Evolutionary conservation across 2,797 vertebrate species (phyloP).

Genomic region (Smutsia temminckii): DNA sequence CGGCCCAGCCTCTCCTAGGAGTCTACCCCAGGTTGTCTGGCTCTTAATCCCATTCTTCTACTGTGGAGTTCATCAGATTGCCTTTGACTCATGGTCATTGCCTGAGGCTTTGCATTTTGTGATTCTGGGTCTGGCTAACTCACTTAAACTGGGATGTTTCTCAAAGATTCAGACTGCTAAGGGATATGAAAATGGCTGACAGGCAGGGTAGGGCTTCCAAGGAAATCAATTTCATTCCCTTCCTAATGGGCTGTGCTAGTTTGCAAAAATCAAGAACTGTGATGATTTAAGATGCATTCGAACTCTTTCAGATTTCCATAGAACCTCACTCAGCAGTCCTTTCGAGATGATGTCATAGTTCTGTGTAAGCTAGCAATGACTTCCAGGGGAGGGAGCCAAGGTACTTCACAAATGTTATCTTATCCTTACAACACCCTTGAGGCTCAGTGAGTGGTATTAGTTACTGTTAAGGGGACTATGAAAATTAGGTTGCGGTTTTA

Average conservation of each 20-base stretch:
- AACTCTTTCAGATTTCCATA: constrained; percentile 68
- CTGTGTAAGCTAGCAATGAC: constrained; percentile 20
- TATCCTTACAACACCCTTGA: constrained; percentile 58
- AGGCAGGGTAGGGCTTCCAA: constrained; percentile 50
- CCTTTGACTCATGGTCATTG: neutral
- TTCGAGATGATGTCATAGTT: constrained; percentile 62
- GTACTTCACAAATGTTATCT: neutral
- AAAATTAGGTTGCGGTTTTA: constrained; percentile 48
- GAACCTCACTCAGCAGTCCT: constrained; percentile 72
- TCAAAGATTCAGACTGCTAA: constrained; percentile 49
- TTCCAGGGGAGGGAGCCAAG: constrained; percentile 19
- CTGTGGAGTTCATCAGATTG: neutral
- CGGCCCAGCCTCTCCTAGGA: neutral
- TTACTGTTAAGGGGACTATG: constrained; percentile 29
- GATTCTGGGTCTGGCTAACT: constrained; percentile 28
- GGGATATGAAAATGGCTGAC: constrained; percentile 33
- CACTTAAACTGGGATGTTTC: neutral
- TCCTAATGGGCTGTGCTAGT: constrained; percentile 68
- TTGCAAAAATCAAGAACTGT: constrained; percentile 67
- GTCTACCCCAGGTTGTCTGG: neutral
- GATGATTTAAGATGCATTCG: constrained; percentile 72
- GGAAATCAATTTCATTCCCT: constrained; percentile 73
- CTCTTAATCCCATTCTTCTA: no score
- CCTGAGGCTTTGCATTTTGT: neutral
- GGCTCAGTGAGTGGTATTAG: constrained; percentile 1